phyloP scores from a whole-genome alignment of 2,888 invertebrate genomes.

The Euzetes globulus region DNA sequence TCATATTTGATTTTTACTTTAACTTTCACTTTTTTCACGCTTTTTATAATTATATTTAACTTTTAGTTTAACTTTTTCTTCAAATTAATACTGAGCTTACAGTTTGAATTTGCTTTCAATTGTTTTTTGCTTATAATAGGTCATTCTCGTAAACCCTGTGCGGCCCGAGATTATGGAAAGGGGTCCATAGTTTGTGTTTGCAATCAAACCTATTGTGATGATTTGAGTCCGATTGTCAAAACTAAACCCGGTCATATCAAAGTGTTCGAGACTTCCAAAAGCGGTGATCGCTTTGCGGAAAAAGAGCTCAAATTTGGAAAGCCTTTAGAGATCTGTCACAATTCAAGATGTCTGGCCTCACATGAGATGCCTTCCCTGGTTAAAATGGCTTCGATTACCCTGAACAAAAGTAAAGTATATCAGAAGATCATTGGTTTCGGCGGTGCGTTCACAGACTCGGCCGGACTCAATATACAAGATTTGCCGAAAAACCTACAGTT shows the following conservation, averaged over 20 bases:
- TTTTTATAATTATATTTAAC: background rate
- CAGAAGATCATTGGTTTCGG: slow-evolving; percentile 75
- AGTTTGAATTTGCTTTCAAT: background rate
- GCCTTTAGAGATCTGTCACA: background rate
- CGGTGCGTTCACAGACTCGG: slow-evolving; percentile 68
- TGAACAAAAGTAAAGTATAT: slow-evolving; percentile 44
- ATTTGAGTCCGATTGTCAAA: slow-evolving; percentile 53
- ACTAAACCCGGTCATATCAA: slow-evolving; percentile 50
- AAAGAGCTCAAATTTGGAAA: slow-evolving; percentile 39
- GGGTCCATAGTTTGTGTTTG: slow-evolving; percentile 58
- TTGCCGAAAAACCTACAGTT: slow-evolving; percentile 54
- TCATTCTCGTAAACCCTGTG: slow-evolving; percentile 38
- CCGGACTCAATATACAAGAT: slow-evolving; percentile 61
- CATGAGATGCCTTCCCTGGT: background rate
- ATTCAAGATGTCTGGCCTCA: background rate
- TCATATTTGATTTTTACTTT: no score
- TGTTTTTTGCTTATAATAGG: background rate
- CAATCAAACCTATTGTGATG: slow-evolving; percentile 63
- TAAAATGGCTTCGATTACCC: background rate
- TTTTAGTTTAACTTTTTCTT: background rate
- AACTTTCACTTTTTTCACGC: no score
- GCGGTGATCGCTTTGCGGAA: slow-evolving; percentile 56
- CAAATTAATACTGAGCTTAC: background rate
- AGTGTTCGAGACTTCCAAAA: slow-evolving; percentile 56
- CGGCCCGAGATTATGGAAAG: slow-evolving; percentile 43